Conservation (phyloP, 1,140 invertebrate genomes). For the Druon quercuslanigerum region DNA sequence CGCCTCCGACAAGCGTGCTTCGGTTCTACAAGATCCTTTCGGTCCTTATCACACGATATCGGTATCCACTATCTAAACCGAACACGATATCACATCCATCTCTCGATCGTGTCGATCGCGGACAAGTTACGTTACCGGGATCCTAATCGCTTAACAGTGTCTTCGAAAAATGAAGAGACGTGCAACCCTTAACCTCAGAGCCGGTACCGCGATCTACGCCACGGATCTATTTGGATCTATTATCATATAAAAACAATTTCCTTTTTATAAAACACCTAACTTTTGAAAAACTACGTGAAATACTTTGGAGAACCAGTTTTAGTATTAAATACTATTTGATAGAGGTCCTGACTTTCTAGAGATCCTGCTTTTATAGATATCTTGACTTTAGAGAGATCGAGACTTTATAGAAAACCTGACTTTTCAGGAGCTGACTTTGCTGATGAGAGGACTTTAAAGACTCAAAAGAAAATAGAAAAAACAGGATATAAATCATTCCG, state of each 20-base stretch:
- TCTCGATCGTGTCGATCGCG: background rate
- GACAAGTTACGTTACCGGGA: background rate
- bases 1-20: constrained; percentile 75
- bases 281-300: background rate
- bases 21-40: constrained; percentile 55
- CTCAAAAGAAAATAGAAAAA: too few species aligned
- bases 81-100: constrained; percentile 32
- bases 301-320: background rate
- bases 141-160: background rate
- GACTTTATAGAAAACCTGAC: background rate
- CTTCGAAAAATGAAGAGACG: background rate
- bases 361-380: background rate
- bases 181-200: background rate
- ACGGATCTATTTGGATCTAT: constrained; percentile 3
- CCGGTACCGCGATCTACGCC: constrained; percentile 3
- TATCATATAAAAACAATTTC: background rate
- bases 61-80: constrained; percentile 9
- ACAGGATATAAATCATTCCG: background rate
- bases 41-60: constrained; percentile 43
- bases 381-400: background rate
- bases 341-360: background rate
- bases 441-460: too few species aligned
- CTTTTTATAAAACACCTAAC: background rate
- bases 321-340: background rate
- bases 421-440: too few species aligned